Evolutionary conservation across 2,888 invertebrate species (phyloP).

Genomic region (Polydrusus tereticollis): DNA sequence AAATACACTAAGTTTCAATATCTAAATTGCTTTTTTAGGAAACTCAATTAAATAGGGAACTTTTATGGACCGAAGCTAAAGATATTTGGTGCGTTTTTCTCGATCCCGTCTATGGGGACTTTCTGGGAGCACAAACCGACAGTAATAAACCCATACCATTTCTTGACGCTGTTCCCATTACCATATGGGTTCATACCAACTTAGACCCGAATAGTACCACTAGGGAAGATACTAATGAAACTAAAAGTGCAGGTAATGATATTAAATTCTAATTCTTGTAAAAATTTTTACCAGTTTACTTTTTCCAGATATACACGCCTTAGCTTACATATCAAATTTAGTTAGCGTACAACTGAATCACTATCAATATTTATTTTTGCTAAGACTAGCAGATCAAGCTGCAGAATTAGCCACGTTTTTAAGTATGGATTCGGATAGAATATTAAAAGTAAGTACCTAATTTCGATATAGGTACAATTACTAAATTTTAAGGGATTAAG

Average conservation of each 20-base stretch:
- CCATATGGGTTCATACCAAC: constrained; percentile 81
- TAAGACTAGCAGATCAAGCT: constrained; percentile 85
- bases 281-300: not conserved
- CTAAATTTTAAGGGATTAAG: too few relatives aligned
- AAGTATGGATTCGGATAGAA: constrained; percentile 81
- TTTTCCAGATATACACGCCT: constrained; percentile 78
- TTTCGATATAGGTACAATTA: not conserved
- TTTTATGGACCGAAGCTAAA: constrained; percentile 86
- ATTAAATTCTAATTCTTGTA: too few relatives aligned
- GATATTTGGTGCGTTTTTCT: constrained; percentile 90
- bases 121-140: constrained; percentile 84
- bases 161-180: constrained; percentile 88
- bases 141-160: constrained; percentile 82
- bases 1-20: too few relatives aligned
- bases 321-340: constrained; percentile 86
- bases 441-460: constrained; percentile 69
- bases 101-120: constrained; percentile 95
- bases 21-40: constrained; percentile 55
- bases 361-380: constrained; percentile 90
- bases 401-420: constrained; percentile 85
- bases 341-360: constrained; percentile 93
- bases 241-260: constrained; percentile 41
- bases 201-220: constrained; percentile 66
- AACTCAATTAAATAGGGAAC: constrained; percentile 62
- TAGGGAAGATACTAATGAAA: constrained; percentile 45